Evolutionary conservation across 2,888 invertebrate species (phyloP), one percentile per base, ranked within the genome.

Genomic region (Xestia sexstrigata): DNA sequence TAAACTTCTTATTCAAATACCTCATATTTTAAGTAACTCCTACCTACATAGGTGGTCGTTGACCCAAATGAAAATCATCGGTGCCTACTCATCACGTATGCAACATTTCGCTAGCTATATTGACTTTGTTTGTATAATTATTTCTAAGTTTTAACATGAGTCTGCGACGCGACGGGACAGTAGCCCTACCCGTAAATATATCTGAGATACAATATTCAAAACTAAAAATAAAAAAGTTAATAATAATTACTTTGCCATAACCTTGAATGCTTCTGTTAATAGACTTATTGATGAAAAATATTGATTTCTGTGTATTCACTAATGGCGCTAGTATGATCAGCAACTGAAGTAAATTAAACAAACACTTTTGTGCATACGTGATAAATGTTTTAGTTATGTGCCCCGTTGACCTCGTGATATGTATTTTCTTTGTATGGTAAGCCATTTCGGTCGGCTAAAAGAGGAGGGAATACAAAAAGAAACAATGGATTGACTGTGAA

Each of bases 141-240:
- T 35, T 35, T 52, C 52, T 55, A 52, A 52, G 23, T 52, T 23
- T 52, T 52, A n/a, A 55, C n/a, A n/a, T 55, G 26, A 26, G 6
- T 58, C 13, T n/a, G 26, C 58, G 15, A 15, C 0, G 26, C 0
- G 4, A 26, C 55, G 13, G 55, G 6, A 26, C n/a, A n/a, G n/a
- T n/a, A 35, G 13, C 55, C 55, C 6, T 58, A 26, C 26, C 58
- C 17, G 17, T 26, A 15, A 15, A 15, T 58, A 26, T n/a, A n/a
- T n/a, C n/a, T n/a, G n/a, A n/a, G n/a, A n/a, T 17, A 62, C n/a
- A 15, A 9, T 20, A 35, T 23, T 39, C n/a, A 60, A 30, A n/a
- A 60, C 17, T 60, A 62, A 45, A 52, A 39, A 81, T 77, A 81
- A 42, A n/a, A n/a, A n/a, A n/a, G n/a, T n/a, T n/a, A n/a, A n/a